A percentile compares a stretch with the other conserved stretches of the same genome.
phyloP scores from a whole-genome alignment of 2,888 invertebrate genomes.

The Ennomos quercinarius region DNA sequence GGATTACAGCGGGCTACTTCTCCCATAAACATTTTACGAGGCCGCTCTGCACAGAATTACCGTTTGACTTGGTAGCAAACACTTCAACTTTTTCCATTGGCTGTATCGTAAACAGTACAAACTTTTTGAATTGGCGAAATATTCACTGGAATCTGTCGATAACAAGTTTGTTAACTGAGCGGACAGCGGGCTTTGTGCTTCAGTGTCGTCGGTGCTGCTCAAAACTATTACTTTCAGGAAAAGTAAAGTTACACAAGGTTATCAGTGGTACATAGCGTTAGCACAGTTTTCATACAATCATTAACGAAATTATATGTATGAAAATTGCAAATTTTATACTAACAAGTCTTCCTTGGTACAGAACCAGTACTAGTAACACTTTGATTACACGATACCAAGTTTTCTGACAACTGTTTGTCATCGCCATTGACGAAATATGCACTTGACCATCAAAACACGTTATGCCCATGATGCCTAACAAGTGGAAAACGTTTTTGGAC shows the following conservation, averaged over 20 bases:
- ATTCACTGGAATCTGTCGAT: conserved; percentile 34
- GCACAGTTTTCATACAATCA: no score
- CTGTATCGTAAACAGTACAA: conserved; percentile 49
- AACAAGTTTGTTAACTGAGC: conserved; percentile 24
- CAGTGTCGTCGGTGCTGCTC: not conserved
- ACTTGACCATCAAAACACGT: conserved; percentile 35
- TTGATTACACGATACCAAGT: no score
- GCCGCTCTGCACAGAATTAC: conserved; percentile 50
- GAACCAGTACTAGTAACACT: no score
- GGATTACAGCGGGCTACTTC: conserved; percentile 53
- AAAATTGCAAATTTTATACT: no score
- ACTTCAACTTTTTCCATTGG: conserved; percentile 50
- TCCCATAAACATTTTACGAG: conserved; percentile 63
- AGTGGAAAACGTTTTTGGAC: conserved; percentile 34
- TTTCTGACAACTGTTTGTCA: not conserved
- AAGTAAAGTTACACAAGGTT: no score
- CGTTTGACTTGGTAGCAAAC: conserved; percentile 47
- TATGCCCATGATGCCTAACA: conserved; percentile 25
- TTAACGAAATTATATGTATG: no score
- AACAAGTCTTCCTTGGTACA: no score
- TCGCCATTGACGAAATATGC: conserved; percentile 25
- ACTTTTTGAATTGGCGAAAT: conserved; percentile 45
- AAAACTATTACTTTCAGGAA: no score
- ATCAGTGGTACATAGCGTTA: no score
- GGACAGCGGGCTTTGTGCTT: not conserved